Evolutionary conservation across 2,888 invertebrate species (phyloP).

Genomic region (Chymomyza procnemis): DNA sequence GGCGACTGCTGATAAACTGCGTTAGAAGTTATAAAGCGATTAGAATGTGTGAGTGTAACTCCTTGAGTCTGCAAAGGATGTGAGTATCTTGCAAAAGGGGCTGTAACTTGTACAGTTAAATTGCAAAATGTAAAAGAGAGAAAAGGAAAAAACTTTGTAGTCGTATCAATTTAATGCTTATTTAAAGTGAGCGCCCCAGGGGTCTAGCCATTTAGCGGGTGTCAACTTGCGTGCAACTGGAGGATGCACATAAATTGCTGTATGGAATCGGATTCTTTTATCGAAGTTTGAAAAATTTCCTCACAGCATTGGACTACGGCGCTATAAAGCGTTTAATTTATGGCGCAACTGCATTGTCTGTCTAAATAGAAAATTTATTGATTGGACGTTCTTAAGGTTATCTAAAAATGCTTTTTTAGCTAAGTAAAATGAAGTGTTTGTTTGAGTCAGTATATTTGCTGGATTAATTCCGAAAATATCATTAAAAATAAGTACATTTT

Average conservation of each 20-base stretch:
- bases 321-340: too few species aligned
- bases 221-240: background rate
- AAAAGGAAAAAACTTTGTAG: constrained; percentile 27
- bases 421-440: too few species aligned
- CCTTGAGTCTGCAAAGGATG: background rate
- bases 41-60: constrained; percentile 40
- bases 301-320: background rate
- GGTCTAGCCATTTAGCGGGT: background rate
- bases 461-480: too few species aligned
- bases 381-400: too few species aligned
- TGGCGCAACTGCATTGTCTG: too few species aligned
- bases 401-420: too few species aligned
- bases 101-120: constrained; percentile 13
- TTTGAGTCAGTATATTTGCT: too few species aligned
- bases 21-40: constrained; percentile 71
- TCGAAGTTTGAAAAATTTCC: background rate
- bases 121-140: background rate
- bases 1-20: constrained; percentile 56
- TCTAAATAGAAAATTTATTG: too few species aligned
- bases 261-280: constrained; percentile 49
- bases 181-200: constrained; percentile 48
- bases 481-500: too few species aligned
- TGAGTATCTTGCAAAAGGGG: background rate
- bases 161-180: constrained; percentile 66
- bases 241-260: constrained; percentile 62